Evolutionary conservation across 2,888 invertebrate species (phyloP), one percentile per base, ranked within the genome.

Genomic region (Stenchaetothrips biformis): DNA sequence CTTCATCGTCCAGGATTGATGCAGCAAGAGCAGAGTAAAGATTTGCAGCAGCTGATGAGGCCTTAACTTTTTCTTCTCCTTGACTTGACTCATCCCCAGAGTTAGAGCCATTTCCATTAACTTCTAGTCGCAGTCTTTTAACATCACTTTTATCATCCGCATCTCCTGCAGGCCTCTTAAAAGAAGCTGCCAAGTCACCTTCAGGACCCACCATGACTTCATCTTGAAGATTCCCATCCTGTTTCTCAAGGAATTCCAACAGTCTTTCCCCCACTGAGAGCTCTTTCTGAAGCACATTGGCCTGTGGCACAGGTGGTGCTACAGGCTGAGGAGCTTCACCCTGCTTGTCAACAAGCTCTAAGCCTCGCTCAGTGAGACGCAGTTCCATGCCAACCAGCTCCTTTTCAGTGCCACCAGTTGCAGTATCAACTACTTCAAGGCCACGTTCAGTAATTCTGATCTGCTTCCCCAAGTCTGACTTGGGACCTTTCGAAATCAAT

Each of bases 11-110:
- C 25, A 95, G 88, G 79, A 94, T 94, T 59, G 94, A 94, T 0
- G 95, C 95, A 0, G 95, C 95, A 79, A 95, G 89, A 48, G 95
- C 95, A 0, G 95, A 95, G 85, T 95, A 95, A 47, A 95, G 87
- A 87, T 95, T 95, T 0, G 95, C 95, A 0, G 95, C 95, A 8
- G 94, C 94, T 80, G 94, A 94, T 0, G 95, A 95, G 0, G 92
- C 93, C 27, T 77, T 77, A 2, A 80, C 80, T 48, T 80, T 77
- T 48, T 80, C 81, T n/a, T 78, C 80, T n/a, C 80, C 59, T 59
- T 78, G 79, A 21, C 18, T 18, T 2, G 79, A 79, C 18, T 79
- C 79, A 25, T 79, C 79, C 18, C 79, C 79, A 9, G 67, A 74
- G 11, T 74, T 74, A 11, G 67, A 74, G 11, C 67, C 67, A 25